Conservation (phyloP, 30 jellyfish, hydroid and myxozoan species). For the Pelagia noctiluca region DNA sequence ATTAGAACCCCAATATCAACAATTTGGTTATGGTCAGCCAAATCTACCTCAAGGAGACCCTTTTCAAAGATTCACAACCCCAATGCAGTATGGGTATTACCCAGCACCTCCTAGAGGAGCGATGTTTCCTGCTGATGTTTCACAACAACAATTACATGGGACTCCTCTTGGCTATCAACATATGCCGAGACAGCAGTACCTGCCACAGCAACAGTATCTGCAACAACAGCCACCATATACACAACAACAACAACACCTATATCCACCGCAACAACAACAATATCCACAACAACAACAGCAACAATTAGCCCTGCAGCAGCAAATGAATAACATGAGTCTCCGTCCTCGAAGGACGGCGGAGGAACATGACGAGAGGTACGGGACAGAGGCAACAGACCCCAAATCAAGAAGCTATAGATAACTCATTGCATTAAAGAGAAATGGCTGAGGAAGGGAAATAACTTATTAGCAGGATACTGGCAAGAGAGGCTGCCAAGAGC, state of each 20-base stretch:
- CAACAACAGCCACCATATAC: background rate
- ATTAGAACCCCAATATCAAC: background rate
- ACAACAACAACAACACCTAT: background rate
- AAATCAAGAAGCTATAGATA: no score
- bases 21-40: background rate
- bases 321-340: background rate
- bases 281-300: no score
- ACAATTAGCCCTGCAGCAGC: no score
- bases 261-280: background rate
- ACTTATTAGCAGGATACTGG: no score
- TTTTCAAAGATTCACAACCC: background rate
- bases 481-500: no score
- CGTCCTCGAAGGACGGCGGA: background rate
- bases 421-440: no score
- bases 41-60: background rate
- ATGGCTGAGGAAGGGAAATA: no score
- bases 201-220: background rate
- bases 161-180: background rate
- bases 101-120: no score
- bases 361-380: conserved; percentile 3
- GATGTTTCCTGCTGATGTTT: background rate
- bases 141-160: background rate
- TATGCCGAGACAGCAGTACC: background rate
- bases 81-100: conserved; percentile 3
- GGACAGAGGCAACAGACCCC: background rate